A percentile compares a stretch with the other conserved stretches of the same genome.
phyloP scores from a whole-genome alignment of 2,113 vertebrate species.

The Epinephelus moara region DNA sequence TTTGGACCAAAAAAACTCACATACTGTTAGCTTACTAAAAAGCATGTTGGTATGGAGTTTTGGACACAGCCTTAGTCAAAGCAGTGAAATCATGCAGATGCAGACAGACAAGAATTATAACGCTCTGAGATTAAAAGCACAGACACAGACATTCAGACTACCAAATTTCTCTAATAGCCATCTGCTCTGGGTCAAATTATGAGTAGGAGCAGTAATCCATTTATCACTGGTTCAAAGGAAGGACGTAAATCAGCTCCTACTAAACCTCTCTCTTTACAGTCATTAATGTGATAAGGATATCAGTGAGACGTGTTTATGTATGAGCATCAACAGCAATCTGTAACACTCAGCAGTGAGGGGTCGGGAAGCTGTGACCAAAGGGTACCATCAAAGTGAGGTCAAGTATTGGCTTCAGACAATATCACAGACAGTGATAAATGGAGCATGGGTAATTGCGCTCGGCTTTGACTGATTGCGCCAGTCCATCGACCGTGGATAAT shows the following conservation, averaged over 20 bases:
- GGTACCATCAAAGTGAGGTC: slow-evolving; percentile 43
- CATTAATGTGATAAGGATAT: background rate
- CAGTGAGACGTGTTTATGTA: background rate
- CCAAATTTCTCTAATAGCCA: background rate
- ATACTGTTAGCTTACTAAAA: too few species aligned
- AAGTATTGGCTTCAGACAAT: slow-evolving; percentile 56
- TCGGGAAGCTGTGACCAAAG: background rate
- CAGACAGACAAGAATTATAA: background rate
- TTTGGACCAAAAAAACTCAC: too few species aligned
- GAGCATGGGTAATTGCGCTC: slow-evolving; percentile 64
- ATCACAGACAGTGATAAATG: slow-evolving; percentile 65
- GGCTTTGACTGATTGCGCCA: slow-evolving; percentile 56
- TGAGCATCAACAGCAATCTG: background rate
- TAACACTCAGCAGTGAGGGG: background rate
- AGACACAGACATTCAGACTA: background rate
- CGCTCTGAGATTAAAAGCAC: background rate
- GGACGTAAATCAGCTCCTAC: background rate
- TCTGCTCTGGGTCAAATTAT: slow-evolving; percentile 24
- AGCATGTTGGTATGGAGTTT: too few species aligned
- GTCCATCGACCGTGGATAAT: slow-evolving; percentile 45
- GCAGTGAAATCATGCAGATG: background rate
- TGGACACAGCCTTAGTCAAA: background rate
- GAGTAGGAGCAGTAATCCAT: slow-evolving; percentile 33
- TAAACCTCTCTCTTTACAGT: background rate
- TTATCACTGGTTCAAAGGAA: slow-evolving; percentile 22